Percentiles rank a stretch among this genome's conserved stretches.
These are phyloP conservation scores for Aphidius ervi DNA, from an alignment of 1,140 invertebrate species.

Conservation along the genomic window DNA sequence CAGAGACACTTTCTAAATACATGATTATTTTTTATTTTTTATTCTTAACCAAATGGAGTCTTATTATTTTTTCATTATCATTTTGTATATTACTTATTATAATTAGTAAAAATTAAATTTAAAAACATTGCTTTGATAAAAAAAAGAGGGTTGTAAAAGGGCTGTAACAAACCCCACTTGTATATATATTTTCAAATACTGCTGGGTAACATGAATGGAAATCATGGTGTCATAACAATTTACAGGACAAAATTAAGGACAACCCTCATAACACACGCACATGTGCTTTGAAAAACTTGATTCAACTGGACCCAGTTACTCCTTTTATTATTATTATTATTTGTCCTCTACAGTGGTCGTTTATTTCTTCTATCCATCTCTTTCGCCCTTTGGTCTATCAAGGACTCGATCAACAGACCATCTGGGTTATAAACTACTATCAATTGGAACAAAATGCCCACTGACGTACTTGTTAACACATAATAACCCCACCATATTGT, in stretches of 20 bases:
- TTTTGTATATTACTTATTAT: too few species aligned
- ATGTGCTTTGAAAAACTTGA: slow-evolving; percentile 6
- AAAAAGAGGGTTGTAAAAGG: too few species aligned
- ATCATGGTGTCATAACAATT: slow-evolving; percentile 21
- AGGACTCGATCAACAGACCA: slow-evolving; percentile 26
- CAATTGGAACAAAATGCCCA: slow-evolving; percentile 25
- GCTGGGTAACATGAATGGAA: slow-evolving; percentile 6
- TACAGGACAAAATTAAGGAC: slow-evolving; percentile 10
- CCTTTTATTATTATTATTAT: background rate
- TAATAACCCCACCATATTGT: slow-evolving; percentile 12
- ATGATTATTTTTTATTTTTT: too few species aligned
- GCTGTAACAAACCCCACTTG: too few species aligned
- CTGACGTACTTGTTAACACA: slow-evolving; percentile 31
- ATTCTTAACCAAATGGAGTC: too few species aligned
- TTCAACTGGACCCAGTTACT: slow-evolving; percentile 11
- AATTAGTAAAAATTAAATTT: too few species aligned
- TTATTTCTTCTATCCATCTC: background rate
- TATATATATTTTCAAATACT: too few species aligned
- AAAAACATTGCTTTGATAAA: too few species aligned
- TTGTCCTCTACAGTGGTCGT: background rate
- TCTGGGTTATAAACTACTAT: slow-evolving; percentile 34
- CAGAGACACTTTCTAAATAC: too few species aligned
- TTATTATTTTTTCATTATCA: too few species aligned
- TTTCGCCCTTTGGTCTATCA: slow-evolving; percentile 3
- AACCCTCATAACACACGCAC: slow-evolving; percentile 13